Base-by-base conservation (phyloP, 2,797 vertebrate genomes). In the Microtus californicus region DNA sequence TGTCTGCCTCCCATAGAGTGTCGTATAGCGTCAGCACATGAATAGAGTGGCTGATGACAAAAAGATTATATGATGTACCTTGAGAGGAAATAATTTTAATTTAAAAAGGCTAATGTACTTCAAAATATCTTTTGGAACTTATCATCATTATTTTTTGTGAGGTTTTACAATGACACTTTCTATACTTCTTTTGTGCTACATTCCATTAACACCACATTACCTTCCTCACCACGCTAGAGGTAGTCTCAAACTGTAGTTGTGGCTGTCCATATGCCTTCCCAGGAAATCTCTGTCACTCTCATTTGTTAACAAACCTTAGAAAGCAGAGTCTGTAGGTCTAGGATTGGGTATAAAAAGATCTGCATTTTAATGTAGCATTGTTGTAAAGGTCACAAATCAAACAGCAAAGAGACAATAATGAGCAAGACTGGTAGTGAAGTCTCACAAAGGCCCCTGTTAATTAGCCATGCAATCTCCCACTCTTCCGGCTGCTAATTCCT, bases 401-500 rank as follows among this genome's bases (percentile, higher is more conserved):
- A 69, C 1, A 71, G 59, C 76, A 87, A 89, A 83, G 34, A 59
- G 34, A 8, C 34, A 29, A 7, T n/a, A 27, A 21, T 56, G 37
- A 56, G 82, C 13, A 74, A 25, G 14, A 31, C 31, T 59, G 2
- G 8, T 51, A 76, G 4, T 67, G 31, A 31, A 19, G 0, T 21
- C 54, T 15, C 51, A 5, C 59, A 5, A n/a, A 80, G 56, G 4
- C 12, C 13, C 14, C 6, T 67, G 51, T 37, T 88, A 54, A 48
- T 67, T n/a, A 76, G 48, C 2, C 23, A 13, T 10, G 19, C 23
- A 29, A 48, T 74, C 65, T 67, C 82, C 2, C 19, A 74, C 37
- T 45, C 9, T 5, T 11, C 29, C 40, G 40, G 73, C 15, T 71
- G 56, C 95, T 92, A 63, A 92, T 89, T 90, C 93, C 82, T 76